Evolutionary conservation across 2,797 vertebrate species (phyloP).

Genomic region (Emys orbicularis): DNA sequence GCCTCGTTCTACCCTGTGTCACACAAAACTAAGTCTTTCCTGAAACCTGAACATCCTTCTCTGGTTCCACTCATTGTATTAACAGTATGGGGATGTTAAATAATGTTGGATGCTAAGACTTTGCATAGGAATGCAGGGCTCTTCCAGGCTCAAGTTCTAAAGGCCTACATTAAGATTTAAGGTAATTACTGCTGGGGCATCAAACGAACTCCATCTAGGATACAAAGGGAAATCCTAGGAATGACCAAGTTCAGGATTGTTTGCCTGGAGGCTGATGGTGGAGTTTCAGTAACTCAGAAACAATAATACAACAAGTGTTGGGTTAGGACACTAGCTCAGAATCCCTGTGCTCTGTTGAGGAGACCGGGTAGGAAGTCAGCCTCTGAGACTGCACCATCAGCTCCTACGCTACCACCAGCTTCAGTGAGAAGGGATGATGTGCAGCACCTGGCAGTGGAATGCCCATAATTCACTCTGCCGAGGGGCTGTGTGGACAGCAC

Average conservation of each 20-base stretch:
- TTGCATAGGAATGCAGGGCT: too few relatives aligned
- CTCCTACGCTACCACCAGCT: neutral
- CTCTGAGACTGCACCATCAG: constrained; percentile 19
- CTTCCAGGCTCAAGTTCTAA: neutral
- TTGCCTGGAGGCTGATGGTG: neutral
- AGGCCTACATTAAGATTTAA: neutral
- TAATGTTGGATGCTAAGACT: neutral
- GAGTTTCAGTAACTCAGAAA: neutral
- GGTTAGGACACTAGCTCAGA: neutral
- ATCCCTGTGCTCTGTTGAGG: neutral
- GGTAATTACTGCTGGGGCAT: neutral
- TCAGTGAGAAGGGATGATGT: neutral
- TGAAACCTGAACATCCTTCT: neutral
- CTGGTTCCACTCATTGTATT: neutral
- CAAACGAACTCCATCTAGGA: neutral
- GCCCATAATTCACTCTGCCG: neutral
- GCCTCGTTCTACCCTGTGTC: neutral
- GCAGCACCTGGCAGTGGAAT: neutral
- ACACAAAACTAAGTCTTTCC: neutral
- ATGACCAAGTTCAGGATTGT: neutral
- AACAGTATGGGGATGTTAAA: neutral
- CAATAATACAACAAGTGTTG: neutral
- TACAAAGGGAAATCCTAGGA: neutral
- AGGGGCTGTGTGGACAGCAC: neutral
- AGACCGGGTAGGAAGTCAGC: neutral